Evolutionary conservation across 2,888 invertebrate genomes (phyloP).

Genomic region (Pterobdella sp.): DNA sequence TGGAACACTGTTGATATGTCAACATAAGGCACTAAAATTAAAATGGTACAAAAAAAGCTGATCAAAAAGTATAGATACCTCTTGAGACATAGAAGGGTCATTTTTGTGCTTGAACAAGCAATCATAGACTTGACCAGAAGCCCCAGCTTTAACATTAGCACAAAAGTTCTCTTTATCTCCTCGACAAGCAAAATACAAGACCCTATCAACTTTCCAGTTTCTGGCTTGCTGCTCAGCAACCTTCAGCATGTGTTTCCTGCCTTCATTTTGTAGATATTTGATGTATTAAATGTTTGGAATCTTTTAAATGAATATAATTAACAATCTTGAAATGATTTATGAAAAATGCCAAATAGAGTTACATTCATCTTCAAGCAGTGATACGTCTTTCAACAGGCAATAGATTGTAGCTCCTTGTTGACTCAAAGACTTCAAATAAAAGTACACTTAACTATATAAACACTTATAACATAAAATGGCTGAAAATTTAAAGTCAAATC

Average conservation of each 20-base stretch:
- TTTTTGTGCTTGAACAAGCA: slow-evolving; percentile 77
- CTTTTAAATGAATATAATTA: no score
- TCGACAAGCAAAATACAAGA: slow-evolving; percentile 79
- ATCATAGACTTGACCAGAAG: slow-evolving; percentile 75
- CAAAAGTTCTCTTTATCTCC: slow-evolving; percentile 69
- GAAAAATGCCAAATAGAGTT: no score
- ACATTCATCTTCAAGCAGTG: no score
- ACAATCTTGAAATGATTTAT: no score
- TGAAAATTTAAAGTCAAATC: no score
- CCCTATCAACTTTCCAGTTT: slow-evolving; percentile 76
- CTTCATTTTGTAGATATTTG: no score
- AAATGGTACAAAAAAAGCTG: no score
- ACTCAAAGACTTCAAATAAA: neutral
- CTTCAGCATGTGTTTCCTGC: slow-evolving; percentile 70
- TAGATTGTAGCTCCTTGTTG: slow-evolving; percentile 74
- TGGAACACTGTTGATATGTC: no score
- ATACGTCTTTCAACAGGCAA: slow-evolving; percentile 66
- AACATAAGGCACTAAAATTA: no score
- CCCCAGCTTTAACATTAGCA: slow-evolving; percentile 63
- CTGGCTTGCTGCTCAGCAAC: slow-evolving; percentile 83
- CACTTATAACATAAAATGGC: neutral
- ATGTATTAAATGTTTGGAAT: no score
- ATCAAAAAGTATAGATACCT: slow-evolving; percentile 50
- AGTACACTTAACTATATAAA: neutral
- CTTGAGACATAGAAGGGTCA: slow-evolving; percentile 59